Base-by-base conservation (phyloP, 2,888 invertebrate genomes). In the Sinotaia quadrata region DNA sequence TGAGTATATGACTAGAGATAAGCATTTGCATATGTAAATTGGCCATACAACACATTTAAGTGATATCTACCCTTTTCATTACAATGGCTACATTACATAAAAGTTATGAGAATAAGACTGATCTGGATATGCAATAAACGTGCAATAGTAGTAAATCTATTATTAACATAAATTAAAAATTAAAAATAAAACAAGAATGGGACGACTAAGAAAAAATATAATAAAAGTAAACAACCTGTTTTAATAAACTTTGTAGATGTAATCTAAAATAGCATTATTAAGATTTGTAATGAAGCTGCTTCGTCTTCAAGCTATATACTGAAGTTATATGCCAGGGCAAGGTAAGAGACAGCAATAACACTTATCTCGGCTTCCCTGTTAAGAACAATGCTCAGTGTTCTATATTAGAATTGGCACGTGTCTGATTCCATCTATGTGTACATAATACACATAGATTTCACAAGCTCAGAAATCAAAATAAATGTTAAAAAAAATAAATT, bases 1-100 rank as follows among this genome's bases (percentile, higher is more conserved):
- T 79, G 80, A 81, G 80, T 80, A 80, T 77, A 78, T 81, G 75
- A 75, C 75, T 75, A 75, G 75, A 74, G 68, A 73, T 68, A 73
- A 70, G 68, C 68, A 69, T 66, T 58, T 71, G 71, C 70, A 71
- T 71, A 58, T 71, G 67, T 73, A 68, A 61, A 73, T 61, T 56
- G 72, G 56, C 65, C 62, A 72, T 44, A 59, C 44, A 66, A 72
- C 65, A 60, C 68, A 65, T 29, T 63, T 27, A 36, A 34, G 36
- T 37, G 41, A 36, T 65, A 18, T 37, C 56, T 56, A 56, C 56
- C 65, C 56, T 47, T 63, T 37, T 44, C 61, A 37, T 52, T 67
- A 67, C 58, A 47, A 49, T 51, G 24, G 61, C 56, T 62, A 56
- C 41, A 51, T 52, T n/a, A n/a, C n/a, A n/a, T n/a, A n/a, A 54